phyloP scores from a whole-genome alignment of 64 coral and sea anemone species.

The Acropora tenuis region DNA sequence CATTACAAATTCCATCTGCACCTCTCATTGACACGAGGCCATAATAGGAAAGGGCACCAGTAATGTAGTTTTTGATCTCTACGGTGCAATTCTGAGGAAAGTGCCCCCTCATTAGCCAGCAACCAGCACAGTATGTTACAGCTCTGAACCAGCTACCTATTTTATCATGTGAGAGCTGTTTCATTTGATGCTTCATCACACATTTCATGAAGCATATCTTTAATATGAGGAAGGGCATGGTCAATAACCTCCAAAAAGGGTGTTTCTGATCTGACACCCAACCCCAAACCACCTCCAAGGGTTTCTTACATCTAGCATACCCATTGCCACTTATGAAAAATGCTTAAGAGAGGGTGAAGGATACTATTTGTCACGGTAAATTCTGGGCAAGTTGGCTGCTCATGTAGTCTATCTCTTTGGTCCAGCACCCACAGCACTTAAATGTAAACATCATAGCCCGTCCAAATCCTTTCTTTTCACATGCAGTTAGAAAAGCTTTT shows the following conservation, averaged over 20 bases:
- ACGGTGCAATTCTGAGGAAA: slow-evolving; percentile 57
- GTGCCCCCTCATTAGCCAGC: slow-evolving; percentile 54
- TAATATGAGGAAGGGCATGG: slow-evolving; percentile 34
- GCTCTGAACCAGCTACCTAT: slow-evolving; percentile 40
- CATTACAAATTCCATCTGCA: slow-evolving; percentile 53
- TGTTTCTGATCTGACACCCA: slow-evolving; percentile 40
- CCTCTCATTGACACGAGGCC: slow-evolving; percentile 53
- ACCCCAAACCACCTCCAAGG: slow-evolving; percentile 35
- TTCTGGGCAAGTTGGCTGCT: slow-evolving; percentile 60
- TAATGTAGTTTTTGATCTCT: slow-evolving; percentile 44
- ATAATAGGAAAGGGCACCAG: slow-evolving; percentile 65
- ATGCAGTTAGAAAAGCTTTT: slow-evolving; percentile 21
- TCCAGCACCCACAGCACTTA: slow-evolving; percentile 48
- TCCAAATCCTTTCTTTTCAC: slow-evolving; percentile 7
- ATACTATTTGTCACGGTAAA: slow-evolving; percentile 22
- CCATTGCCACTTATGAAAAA: slow-evolving; percentile 67
- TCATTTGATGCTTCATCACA: slow-evolving; percentile 77
- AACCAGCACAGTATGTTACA: slow-evolving; percentile 57
- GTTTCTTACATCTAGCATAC: slow-evolving; percentile 44
- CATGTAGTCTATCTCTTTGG: slow-evolving; percentile 15
- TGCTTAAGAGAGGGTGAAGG: slow-evolving; percentile 62
- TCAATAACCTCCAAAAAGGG: slow-evolving; percentile 47
- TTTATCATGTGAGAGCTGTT: background rate
- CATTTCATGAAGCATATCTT: slow-evolving; percentile 56
- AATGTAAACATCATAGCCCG: slow-evolving; percentile 6